Conservation (phyloP, 1,140 invertebrate genomes). For the Helicoverpa zea region DNA sequence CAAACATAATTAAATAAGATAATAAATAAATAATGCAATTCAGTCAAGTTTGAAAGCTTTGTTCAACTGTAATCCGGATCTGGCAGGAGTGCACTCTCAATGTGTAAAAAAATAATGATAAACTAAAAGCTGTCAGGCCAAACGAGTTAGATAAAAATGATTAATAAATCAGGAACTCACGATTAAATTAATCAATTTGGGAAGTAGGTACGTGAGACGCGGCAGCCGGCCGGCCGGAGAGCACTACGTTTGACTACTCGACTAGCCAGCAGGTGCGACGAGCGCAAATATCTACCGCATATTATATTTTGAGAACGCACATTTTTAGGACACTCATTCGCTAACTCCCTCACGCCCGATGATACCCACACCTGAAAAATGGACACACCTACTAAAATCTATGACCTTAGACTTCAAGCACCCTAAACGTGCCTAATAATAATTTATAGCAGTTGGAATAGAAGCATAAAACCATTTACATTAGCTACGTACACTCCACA, state of each 20-base stretch:
- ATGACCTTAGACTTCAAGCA: conserved; percentile 52
- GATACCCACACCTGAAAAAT: conserved; percentile 49
- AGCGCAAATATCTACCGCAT: conserved; percentile 74
- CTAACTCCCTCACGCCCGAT: conserved; percentile 56
- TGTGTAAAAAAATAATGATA: background rate
- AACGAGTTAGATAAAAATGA: background rate
- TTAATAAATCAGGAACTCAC: conserved; percentile 58
- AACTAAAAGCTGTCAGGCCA: background rate
- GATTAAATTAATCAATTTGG: conserved; percentile 47
- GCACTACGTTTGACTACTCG: conserved; percentile 72
- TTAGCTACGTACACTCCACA: conserved; percentile 40
- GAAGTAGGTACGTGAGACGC: conserved; percentile 35
- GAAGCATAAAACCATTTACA: conserved; percentile 52
- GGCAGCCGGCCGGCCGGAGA: conserved; percentile 57
- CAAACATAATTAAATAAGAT: too few species aligned
- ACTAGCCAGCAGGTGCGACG: conserved; percentile 72
- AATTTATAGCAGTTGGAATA: conserved; percentile 52
- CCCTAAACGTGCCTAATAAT: conserved; percentile 45
- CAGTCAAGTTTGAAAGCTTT: too few species aligned
- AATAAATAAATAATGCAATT: too few species aligned
- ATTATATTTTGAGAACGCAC: conserved; percentile 76
- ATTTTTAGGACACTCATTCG: conserved; percentile 63
- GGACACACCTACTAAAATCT: conserved; percentile 49
- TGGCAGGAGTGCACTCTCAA: too few species aligned
- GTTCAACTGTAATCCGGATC: too few species aligned